Evolutionary conservation across 35 echinoderm and acorn worm genomes (phyloP).

Genomic region (Patiria miniata): DNA sequence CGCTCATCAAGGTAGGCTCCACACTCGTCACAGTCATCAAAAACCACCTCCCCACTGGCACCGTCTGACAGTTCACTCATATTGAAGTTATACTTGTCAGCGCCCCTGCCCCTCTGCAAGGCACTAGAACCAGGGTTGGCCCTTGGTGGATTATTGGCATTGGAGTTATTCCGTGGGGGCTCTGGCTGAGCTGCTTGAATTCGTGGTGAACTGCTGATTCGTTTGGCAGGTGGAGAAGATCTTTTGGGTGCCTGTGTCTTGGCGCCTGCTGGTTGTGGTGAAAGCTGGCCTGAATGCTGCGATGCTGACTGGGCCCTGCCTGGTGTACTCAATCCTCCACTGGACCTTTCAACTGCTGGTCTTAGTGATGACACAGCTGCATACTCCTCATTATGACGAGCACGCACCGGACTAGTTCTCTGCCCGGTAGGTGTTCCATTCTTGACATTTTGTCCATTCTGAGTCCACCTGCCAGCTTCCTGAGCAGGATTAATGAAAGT

Average conservation of each 20-base stretch:
- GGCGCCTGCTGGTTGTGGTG: not conserved
- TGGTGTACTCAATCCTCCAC: not conserved
- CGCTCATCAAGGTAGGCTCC: conserved; percentile 80
- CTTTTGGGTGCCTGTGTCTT: not conserved
- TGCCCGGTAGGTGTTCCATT: not conserved
- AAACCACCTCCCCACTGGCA: conserved; percentile 83
- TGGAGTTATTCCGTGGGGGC: conserved; percentile 87
- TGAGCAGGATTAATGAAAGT: conserved; percentile 40
- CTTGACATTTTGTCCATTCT: conserved; percentile 28
- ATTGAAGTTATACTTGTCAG: conserved; percentile 44
- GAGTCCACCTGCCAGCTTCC: conserved; percentile 58
- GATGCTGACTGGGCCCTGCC: conserved; percentile 7
- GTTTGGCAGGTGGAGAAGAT: conserved; percentile 36
- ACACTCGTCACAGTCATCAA: conserved; percentile 96
- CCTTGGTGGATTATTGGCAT: conserved; percentile 73
- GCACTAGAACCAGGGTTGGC: conserved; percentile 49
- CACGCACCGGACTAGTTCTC: conserved; percentile 46
- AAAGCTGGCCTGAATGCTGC: not conserved
- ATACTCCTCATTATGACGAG: conserved; percentile 64
- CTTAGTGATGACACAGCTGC: conserved; percentile 54
- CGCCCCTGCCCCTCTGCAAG: conserved; percentile 17
- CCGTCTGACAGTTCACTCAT: conserved; percentile 65
- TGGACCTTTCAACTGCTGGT: conserved; percentile 1
- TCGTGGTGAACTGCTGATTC: conserved; percentile 29
- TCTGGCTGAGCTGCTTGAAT: conserved; percentile 39